Base-by-base conservation (phyloP, 2,888 invertebrate genomes). In the Beris chalybata region DNA sequence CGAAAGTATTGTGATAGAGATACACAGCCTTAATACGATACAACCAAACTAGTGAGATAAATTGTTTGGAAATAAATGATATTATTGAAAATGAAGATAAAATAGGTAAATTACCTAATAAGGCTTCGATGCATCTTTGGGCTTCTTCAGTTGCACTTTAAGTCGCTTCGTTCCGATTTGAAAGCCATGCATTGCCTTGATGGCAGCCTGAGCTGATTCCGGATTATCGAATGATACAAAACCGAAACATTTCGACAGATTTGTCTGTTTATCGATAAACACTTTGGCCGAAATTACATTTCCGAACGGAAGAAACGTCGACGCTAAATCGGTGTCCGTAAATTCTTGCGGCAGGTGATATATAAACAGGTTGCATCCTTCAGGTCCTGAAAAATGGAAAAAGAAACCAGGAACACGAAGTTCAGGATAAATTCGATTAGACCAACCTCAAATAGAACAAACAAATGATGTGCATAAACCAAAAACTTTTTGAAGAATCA, bases 281-380 rank as follows among this genome's bases (percentile, higher is more conserved):
- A 99, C 99, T 87, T 99, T 99, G 76, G 98, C 96, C 74, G 98
- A 98, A 79, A 99, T 90, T 78, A 99, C 95, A 82, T 91, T 93
- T 77, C 99, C 99, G 84, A 97, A 99, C 69, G 98, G 96, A 80
- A 93, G 85, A 85, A 99, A 99, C 76, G 95, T 95, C 75, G 95
- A 92, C 76, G 95, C 93, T 74, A 99, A 87, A 84, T 99, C 98
- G 71, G 91, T 90, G 83, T 99, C 99, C 69, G 92, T 93, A 84
- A 97, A 99, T 84, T 99, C 98, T 83, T 97, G 97, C 70, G 99
- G 99, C 79, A 99, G 87, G 85, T 98, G 99, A 83, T 98, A 99
- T 78, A 99, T 99, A 85, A 99, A 99, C 74, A 99, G 87, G 84
- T 99, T 99, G 76, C 96, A 95, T 73, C 98, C 98, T 78, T 98